phyloP scores from a whole-genome alignment of 2,113 vertebrate genomes.

The Leucosticte australis region DNA sequence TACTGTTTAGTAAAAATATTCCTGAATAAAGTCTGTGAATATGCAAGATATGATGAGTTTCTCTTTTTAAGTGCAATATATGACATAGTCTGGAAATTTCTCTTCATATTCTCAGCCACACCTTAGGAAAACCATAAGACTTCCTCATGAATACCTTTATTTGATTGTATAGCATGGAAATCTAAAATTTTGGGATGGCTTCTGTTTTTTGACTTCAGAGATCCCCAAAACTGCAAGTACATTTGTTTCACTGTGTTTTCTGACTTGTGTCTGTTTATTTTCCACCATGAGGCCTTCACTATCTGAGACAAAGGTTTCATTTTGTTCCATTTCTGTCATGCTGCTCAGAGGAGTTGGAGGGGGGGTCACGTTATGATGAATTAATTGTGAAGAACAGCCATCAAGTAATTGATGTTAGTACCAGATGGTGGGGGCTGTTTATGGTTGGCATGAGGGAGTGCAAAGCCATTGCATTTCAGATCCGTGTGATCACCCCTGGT shows the following conservation, averaged over 20 bases:
- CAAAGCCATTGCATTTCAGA: not conserved
- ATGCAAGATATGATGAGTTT: not conserved
- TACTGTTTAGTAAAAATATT: not conserved
- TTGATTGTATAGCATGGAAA: not conserved
- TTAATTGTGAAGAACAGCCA: not conserved
- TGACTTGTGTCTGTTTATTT: not conserved
- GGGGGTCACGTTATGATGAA: not conserved
- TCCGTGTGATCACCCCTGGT: rapidly evolving
- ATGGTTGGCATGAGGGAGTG: too few species aligned
- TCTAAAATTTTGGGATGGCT: not conserved
- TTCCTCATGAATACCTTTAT: not conserved
- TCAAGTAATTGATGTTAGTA: not conserved
- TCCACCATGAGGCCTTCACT: rapidly evolving
- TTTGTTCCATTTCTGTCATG: not conserved
- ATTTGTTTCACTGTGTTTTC: not conserved
- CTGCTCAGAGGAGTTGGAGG: not conserved
- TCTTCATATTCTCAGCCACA: not conserved
- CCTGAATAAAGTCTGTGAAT: not conserved
- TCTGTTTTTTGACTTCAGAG: not conserved
- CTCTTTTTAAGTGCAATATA: not conserved
- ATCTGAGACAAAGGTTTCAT: not conserved
- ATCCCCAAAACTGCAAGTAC: not conserved
- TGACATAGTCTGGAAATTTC: not conserved
- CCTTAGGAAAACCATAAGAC: not conserved
- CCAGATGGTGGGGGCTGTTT: not conserved